phyloP scores from a whole-genome alignment of 2,888 invertebrate genomes.

The Troilus luridus region DNA sequence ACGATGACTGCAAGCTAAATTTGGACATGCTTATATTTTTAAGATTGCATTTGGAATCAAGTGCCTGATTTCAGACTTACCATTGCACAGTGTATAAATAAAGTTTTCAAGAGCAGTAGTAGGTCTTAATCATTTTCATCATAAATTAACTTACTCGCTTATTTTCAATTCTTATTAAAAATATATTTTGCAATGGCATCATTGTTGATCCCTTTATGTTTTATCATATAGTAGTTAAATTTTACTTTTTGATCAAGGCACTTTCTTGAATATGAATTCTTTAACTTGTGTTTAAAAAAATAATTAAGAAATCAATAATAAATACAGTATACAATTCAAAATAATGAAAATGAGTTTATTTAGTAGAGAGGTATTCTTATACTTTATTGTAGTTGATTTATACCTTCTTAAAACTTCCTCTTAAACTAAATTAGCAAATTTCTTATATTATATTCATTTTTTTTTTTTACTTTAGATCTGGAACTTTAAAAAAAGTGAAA shows the following conservation, averaged over 20 bases:
- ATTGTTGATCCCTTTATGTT: background rate
- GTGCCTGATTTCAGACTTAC: too few species aligned
- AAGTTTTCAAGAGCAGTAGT: too few species aligned
- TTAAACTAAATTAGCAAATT: background rate
- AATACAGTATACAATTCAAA: background rate
- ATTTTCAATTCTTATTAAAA: too few species aligned
- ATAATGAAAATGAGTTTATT: background rate
- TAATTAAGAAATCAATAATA: too few species aligned
- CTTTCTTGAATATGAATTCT: background rate
- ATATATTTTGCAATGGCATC: too few species aligned
- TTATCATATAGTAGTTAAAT: background rate
- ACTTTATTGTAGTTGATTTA: too few species aligned
- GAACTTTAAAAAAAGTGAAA: constrained; percentile 87
- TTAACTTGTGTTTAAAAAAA: too few species aligned
- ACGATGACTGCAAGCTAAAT: background rate
- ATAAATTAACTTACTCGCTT: too few species aligned
- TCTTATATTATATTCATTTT: background rate
- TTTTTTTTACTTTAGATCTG: constrained; percentile 66
- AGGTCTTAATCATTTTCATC: too few species aligned
- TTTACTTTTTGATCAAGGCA: background rate
- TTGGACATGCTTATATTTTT: background rate
- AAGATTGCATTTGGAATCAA: too few species aligned
- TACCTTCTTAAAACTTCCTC: background rate
- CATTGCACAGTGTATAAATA: too few species aligned
- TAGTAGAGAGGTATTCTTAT: too few species aligned